phyloP scores from a whole-genome alignment of 2,113 vertebrate species.

The human region DNA sequence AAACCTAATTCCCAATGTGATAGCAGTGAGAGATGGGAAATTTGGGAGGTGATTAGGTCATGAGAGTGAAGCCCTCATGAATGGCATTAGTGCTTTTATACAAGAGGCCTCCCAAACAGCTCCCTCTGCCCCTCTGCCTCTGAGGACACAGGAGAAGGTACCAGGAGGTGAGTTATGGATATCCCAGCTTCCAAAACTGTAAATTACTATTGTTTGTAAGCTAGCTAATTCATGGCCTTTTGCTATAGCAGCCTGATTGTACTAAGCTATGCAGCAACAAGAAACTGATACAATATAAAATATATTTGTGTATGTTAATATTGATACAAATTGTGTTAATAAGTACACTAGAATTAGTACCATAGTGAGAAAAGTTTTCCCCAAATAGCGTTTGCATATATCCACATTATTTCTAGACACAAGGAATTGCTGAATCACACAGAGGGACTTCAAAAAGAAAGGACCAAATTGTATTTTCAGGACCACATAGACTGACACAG shows the following conservation, averaged over 20 bases:
- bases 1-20: not conserved
- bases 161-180: too few relatives aligned
- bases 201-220: not conserved
- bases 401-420: not conserved
- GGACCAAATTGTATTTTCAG: not conserved
- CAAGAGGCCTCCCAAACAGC: not conserved
- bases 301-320: not conserved
- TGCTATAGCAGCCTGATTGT: not conserved
- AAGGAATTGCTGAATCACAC: not conserved
- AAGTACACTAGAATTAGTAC: not conserved
- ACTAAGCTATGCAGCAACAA: not conserved
- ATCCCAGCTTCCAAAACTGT: too few relatives aligned
- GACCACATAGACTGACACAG: not conserved
- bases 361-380: not conserved
- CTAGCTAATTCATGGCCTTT: not conserved
- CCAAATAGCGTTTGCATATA: not conserved
- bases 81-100: not conserved
- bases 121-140: not conserved
- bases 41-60: not conserved
- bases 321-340: not conserved
- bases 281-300: not conserved
- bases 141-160: not conserved
- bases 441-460: not conserved
- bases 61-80: not conserved
- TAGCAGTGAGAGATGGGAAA: too few relatives aligned